phyloP scores from a whole-genome alignment of 2,888 invertebrate species.

The Drosophila neutralis region DNA sequence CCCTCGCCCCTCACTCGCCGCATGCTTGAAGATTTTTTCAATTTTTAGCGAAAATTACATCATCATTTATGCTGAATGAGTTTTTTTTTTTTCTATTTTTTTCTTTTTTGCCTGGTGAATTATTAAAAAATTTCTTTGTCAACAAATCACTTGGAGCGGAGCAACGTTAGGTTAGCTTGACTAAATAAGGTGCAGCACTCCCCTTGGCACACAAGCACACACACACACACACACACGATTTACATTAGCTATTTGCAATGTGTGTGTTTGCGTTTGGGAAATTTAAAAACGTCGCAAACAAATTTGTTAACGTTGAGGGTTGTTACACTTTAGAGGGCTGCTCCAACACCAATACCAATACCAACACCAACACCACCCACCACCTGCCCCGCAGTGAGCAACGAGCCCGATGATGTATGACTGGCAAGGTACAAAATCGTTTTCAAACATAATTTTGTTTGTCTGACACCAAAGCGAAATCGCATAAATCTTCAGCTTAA shows the following conservation, averaged over 20 bases:
- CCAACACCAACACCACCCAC: too few relatives aligned
- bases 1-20: not conserved
- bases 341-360: not conserved
- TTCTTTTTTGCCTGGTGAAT: slow-evolving; percentile 62
- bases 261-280: slow-evolving; percentile 53
- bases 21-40: slow-evolving; percentile 70
- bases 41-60: slow-evolving; percentile 79
- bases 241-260: slow-evolving; percentile 66
- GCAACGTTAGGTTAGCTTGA: slow-evolving; percentile 41
- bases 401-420: slow-evolving; percentile 70
- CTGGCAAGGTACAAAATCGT: slow-evolving; percentile 76
- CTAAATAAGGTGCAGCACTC: slow-evolving; percentile 69
- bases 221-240: slow-evolving; percentile 53
- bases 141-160: slow-evolving; percentile 79
- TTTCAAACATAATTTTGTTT: slow-evolving; percentile 77
- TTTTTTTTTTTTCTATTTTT: slow-evolving; percentile 4
- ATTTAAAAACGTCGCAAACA: slow-evolving; percentile 81
- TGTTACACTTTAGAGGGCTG: slow-evolving; percentile 40
- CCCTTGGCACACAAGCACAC: not conserved
- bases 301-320: slow-evolving; percentile 78
- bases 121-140: slow-evolving; percentile 82
- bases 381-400: slow-evolving; percentile 3
- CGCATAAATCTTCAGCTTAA: slow-evolving; percentile 71
- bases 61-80: slow-evolving; percentile 80
- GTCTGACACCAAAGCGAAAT: slow-evolving; percentile 67